Base-by-base conservation (phyloP, 2,888 invertebrate species). In the Allygus modestus region DNA sequence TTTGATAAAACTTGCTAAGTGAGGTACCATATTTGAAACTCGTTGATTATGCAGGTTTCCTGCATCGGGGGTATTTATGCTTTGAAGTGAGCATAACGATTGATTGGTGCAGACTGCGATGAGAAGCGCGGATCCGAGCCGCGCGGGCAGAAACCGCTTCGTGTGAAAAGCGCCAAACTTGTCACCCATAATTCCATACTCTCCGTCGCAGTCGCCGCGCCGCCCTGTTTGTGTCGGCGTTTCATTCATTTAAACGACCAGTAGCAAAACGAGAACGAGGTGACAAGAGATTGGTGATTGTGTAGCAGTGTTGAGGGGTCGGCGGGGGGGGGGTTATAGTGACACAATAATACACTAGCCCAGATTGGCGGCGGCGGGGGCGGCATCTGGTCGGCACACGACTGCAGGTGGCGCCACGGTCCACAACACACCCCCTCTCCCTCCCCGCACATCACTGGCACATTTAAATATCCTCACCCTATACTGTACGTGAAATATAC, bases 311-410 rank as follows among this genome's bases (percentile, higher is more conserved):
- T 15, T 17, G 17, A 54, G 54, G 54, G 20, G 23, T 51, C 20
- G 46, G 2, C 7, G 46, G 46, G 46, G 46, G 46, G 54, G 23
- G 54, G 20, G 20, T 1, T 1, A 2, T 23, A 11, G 65, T 65
- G 65, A 28, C 31, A 65, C 65, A 65, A 31, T 65, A 31, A 28
- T 65, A 65, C 65, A 65, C 28, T 65, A n/a, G 65, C 65, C 65
- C 65, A 65, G 65, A 65, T 65, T 28, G 65, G 28, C 9, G 20
- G 58, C 23, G 58, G 20, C 5, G 5, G 58, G 17, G 28, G 31
- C 28, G 65, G 31, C 65, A 65, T 65, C 1, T 65, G 65, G 65
- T 28, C 28, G 65, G 65, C 65, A 65, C 65, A 65, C 65, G 65
- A 65, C 65, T 23, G 15, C 28, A 31, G 65, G 28, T 28, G 65